Evolutionary conservation across 2,888 invertebrate species (phyloP), one percentile per base, ranked within the genome.

Genomic region (Ganaspis brasiliensis): DNA sequence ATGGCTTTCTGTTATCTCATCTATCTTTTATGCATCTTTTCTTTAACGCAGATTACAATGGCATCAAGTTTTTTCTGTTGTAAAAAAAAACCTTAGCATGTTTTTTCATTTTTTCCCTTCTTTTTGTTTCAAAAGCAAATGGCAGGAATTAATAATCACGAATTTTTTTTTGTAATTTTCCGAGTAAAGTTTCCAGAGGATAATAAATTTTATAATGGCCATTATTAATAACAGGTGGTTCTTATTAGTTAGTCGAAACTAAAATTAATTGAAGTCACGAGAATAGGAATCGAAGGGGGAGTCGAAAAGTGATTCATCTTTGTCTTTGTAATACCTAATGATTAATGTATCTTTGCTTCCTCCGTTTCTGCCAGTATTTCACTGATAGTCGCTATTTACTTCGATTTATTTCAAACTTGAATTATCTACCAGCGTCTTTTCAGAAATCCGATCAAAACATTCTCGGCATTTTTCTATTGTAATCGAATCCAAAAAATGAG

Each of bases 221-320:
- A 37, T 37, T 37, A 37, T 63, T 63, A 63, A 40, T 40, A 63
- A 37, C 40, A 63, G 12, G 63, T 63, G 40, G 35, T 63, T 35
- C 14, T 63, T 19, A 63, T 21, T 63, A 40, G 6, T 40, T 37
- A 63, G 37, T 14, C 37, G 24, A 40, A 63, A 63, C 19, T 4
- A 40, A 37, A 63, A 63, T 63, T 40, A 63, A 63, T 63, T 63
- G 40, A 40, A 63, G 63, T 24, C 40, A 9, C 14, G 63, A 63
- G 40, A 63, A 40, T 40, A 63, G 63, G 8, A 63, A 40, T 63
- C 19, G 40, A 63, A 63, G 40, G 14, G 40, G 21, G 63, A 63
- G 24, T n/a, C 16, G 75, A 80, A 77, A 78, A 78, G 35, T 78
- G 72, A 82, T 83, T 72, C 75, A 77, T 82, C 82, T 77, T 73